phyloP scores from a whole-genome alignment of 2,797 vertebrate genomes.

The Pteropus rufus region DNA sequence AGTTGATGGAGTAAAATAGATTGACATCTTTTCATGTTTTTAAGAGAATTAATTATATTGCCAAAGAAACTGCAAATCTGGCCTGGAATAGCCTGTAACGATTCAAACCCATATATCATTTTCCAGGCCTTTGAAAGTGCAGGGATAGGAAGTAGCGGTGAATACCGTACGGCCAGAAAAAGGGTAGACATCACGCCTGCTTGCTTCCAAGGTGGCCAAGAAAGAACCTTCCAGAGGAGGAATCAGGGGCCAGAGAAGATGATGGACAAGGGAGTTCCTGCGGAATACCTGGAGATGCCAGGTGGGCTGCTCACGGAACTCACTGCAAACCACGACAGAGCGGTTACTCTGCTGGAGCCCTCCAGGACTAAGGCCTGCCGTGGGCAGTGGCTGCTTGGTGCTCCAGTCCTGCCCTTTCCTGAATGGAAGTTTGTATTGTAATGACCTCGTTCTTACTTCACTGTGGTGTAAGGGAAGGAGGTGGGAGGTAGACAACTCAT shows the following conservation, averaged over 20 bases:
- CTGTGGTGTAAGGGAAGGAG: rapidly evolving
- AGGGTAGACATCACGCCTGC: too few species aligned
- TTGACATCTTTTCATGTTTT: background rate
- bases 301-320: background rate
- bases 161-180: background rate
- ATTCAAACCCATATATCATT: background rate
- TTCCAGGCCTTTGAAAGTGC: background rate
- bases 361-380: background rate
- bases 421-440: background rate
- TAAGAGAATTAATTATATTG: background rate
- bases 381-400: background rate
- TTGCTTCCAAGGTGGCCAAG: background rate
- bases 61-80: background rate
- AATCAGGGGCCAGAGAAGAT: background rate
- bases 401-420: background rate
- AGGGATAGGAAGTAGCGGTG: background rate
- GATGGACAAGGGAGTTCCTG: background rate
- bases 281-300: background rate
- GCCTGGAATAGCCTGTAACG: background rate
- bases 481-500: background rate
- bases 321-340: rapidly evolving
- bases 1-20: background rate
- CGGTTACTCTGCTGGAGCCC: background rate
- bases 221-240: background rate
- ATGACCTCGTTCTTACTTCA: background rate